Conservation (phyloP, 2,113 vertebrate species). For the Triplophysa tibetana region DNA sequence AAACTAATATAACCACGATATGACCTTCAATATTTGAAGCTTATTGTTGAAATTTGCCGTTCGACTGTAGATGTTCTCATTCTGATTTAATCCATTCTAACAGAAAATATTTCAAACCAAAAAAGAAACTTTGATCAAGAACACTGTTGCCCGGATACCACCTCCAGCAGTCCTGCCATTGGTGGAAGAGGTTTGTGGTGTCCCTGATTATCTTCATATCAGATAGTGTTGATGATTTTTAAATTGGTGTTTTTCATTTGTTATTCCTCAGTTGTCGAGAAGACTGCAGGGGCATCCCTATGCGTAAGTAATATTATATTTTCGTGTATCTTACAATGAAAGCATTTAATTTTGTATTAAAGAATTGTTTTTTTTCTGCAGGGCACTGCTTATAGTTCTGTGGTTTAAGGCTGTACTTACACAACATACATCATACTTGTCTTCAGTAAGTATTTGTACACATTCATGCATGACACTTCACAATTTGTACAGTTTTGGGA, state of each 20-base stretch:
- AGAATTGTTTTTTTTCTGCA: constrained; percentile 57
- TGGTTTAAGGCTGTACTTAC: constrained; percentile 92
- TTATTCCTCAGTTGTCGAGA: constrained; percentile 79
- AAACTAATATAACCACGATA: too few relatives aligned
- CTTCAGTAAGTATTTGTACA: constrained; percentile 82
- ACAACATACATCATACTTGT: constrained; percentile 92
- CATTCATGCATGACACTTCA: not conserved
- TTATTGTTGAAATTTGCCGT: too few relatives aligned
- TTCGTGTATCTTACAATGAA: not conserved
- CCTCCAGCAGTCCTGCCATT: constrained; percentile 88
- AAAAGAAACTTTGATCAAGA: constrained; percentile 86
- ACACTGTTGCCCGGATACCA: constrained; percentile 89
- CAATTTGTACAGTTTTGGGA: too few relatives aligned
- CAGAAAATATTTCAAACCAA: constrained; percentile 94
- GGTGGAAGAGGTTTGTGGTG: constrained; percentile 83
- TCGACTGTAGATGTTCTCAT: not conserved
- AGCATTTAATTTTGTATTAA: not conserved
- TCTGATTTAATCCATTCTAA: constrained; percentile 31
- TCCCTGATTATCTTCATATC: not conserved
- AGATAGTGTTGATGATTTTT: not conserved
- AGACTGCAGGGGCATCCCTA: constrained; percentile 91
- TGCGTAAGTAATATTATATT: constrained; percentile 73
- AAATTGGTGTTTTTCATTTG: not conserved
- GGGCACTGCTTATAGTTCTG: constrained; percentile 87
- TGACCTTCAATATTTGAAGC: too few relatives aligned